Base-by-base conservation (phyloP, 2,113 vertebrate genomes). In the Uria aalge region DNA sequence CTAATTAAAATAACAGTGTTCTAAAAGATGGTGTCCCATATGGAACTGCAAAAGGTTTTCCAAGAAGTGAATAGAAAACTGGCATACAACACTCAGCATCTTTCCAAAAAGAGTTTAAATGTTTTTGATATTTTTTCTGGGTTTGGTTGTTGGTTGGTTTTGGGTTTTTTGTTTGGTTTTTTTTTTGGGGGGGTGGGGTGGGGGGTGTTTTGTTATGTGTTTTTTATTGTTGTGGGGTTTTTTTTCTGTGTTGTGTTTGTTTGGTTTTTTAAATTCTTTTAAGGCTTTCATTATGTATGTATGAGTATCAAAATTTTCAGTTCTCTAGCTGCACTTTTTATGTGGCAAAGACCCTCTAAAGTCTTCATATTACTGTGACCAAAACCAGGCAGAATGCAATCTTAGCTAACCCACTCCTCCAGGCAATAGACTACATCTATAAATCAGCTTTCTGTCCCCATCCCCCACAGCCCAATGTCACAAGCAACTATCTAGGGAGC, bases 1-100 rank as follows among this genome's bases (percentile, higher is more conserved):
- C 93, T 95, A 96, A 97, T 97, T 97, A 97, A 97, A 95, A 94
- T 83, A 96, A 96, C 68, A 89, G 91, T 57, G 18, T 59, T 95
- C 77, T 91, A 95, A 95, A 97, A 95, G 84, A 92, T 97, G 95
- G 87, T 85, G 59, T 48, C 67, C 88, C 96, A 94, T 97, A 96
- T 93, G 97, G 94, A 97, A 94, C 72, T 55, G 77, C 93, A 92
- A 96, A 92, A 96, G 60, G 75, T 76, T 95, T 95, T 94, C 93
- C 90, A 97, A 96, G 74, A 92, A 96, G 67, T 24, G 38, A 95
- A 83, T 26, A 92, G 68, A 94, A 95, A 94, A 78, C 40, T 86
- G 81, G 91, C 87, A 96, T 85, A 77, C 29, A 69, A 36, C 15
- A 86, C 10, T 59, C 60, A 83, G 55, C 40, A 87, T 85, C 59